phyloP scores from a whole-genome alignment of 2,113 vertebrate genomes.

The Hassar affinis region DNA sequence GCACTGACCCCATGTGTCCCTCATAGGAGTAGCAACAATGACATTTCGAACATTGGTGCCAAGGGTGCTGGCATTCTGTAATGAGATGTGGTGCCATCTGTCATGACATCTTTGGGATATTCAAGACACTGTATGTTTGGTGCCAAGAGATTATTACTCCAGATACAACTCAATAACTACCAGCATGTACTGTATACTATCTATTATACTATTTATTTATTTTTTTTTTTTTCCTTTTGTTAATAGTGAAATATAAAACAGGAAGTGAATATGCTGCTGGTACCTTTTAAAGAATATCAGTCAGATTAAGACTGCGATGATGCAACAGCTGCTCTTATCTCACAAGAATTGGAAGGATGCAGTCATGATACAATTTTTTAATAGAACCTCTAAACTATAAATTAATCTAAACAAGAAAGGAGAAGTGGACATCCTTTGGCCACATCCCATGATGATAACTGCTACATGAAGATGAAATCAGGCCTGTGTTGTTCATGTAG shows the following conservation, averaged over 20 bases:
- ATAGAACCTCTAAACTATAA: neutral
- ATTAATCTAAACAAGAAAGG: neutral
- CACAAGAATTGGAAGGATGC: neutral
- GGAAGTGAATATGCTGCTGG: neutral
- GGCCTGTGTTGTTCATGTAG: too few relatives aligned
- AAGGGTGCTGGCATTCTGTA: slow-evolving; percentile 63
- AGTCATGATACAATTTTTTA: neutral
- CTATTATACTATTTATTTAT: slow-evolving; percentile 3
- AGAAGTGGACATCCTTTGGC: too few relatives aligned
- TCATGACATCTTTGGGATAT: slow-evolving; percentile 53
- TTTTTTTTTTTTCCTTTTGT: neutral
- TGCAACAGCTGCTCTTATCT: neutral
- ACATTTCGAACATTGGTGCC: slow-evolving; percentile 56
- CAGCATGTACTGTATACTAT: slow-evolving; percentile 27
- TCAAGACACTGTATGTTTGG: slow-evolving; percentile 50
- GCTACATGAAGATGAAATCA: too few relatives aligned
- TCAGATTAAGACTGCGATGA: neutral
- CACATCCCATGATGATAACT: too few relatives aligned
- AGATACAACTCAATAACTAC: slow-evolving; percentile 48
- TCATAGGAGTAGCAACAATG: slow-evolving; percentile 53
- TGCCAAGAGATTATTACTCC: slow-evolving; percentile 50
- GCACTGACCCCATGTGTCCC: slow-evolving; percentile 50
- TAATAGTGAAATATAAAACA: neutral
- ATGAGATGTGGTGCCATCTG: slow-evolving; percentile 64
- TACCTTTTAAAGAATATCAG: neutral